A percentile compares a stretch with the other conserved stretches of the same genome.
Evolutionary conservation across 64 coral and sea anemone species (phyloP).

Genomic region (Astreopora myriophthalma): DNA sequence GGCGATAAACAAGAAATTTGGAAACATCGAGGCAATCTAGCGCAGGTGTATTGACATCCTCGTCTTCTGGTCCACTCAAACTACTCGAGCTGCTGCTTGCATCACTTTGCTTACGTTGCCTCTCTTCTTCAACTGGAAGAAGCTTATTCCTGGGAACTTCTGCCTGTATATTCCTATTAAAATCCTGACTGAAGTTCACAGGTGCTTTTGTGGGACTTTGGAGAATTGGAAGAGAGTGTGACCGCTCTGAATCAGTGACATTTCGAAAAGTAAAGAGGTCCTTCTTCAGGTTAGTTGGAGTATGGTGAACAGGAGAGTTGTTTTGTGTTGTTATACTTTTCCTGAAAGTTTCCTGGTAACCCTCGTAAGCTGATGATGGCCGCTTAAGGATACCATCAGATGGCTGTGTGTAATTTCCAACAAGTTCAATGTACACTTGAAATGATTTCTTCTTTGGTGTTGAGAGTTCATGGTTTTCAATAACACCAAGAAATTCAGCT

Average conservation of each 20-base stretch:
- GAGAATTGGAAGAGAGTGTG: neutral
- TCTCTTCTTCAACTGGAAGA: constrained; percentile 71
- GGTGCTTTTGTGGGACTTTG: constrained; percentile 2
- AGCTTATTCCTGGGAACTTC: constrained; percentile 71
- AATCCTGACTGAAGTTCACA: constrained; percentile 58
- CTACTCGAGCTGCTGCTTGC: constrained; percentile 75
- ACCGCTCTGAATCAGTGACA: constrained; percentile 9
- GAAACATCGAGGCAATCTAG: constrained; percentile 94
- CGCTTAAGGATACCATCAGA: constrained; percentile 83
- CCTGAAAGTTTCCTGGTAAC: constrained; percentile 72
- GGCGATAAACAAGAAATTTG: constrained; percentile 86
- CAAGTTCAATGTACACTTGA: constrained; percentile 98
- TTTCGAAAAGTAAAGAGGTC: constrained; percentile 19
- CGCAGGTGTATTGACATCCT: constrained; percentile 86
- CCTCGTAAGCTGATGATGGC: constrained; percentile 84
- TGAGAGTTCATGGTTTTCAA: constrained; percentile 70
- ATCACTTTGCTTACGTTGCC: constrained; percentile 60
- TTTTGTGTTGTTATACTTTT: constrained; percentile 40
- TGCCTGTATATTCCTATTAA: constrained; percentile 68
- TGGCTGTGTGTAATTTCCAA: constrained; percentile 85
- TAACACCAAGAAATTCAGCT: constrained; percentile 73
- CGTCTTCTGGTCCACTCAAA: constrained; percentile 79
- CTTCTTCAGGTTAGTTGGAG: neutral
- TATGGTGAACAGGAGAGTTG: constrained; percentile 13
- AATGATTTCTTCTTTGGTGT: constrained; percentile 86